Base-by-base conservation (phyloP, 2,797 vertebrate species). In the Mus spretus region DNA sequence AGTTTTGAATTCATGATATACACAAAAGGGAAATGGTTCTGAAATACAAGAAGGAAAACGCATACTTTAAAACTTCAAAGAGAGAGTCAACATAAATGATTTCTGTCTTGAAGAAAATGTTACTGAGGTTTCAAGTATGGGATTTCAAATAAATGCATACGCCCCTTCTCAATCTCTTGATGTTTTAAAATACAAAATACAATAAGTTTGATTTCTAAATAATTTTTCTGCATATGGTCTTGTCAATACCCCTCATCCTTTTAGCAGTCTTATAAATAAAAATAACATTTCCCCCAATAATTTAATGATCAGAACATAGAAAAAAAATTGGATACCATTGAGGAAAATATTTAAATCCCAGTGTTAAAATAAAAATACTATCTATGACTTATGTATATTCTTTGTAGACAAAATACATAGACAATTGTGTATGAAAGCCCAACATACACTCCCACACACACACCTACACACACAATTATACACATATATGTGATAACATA, bases 221-320 rank as follows among this genome's bases (percentile, higher is more conserved):
- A 80, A 24, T 79, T 91, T 86, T 67, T 24, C 4, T 3, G 15
- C 0, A 5, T 37, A 14, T 50, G 17, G 1, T 26, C 28, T 44
- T 92, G 50, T 50, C 53, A 80, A 44, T 74, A 3, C 0, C 3
- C 3, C 15, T 4, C 34, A 86, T 28, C 2, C 1, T 78, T 78
- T 57, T 0, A 81, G 8, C 8, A 81, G 44, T 55, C 63, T 19
- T 0, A 37, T 53, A 61, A 57, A 8, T 3, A 90, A 93, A 93
- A 84, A 67, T 6, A 67, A 67, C 50, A 24, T 70, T 53, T 85
- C 22, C 11, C 63, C 28, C 4, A 44, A 19, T 50, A 78, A 78
- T 77, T 93, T 67, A 80, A 90, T 95, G 91, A 70, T 26, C 22
- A 55, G n/a, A 17, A 11, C 14, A 88, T 22, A n/a, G 50, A 50